These are phyloP conservation scores for Monomorium pharaonis DNA, from an alignment of 1,140 invertebrate genomes.

Conservation along the genomic window DNA sequence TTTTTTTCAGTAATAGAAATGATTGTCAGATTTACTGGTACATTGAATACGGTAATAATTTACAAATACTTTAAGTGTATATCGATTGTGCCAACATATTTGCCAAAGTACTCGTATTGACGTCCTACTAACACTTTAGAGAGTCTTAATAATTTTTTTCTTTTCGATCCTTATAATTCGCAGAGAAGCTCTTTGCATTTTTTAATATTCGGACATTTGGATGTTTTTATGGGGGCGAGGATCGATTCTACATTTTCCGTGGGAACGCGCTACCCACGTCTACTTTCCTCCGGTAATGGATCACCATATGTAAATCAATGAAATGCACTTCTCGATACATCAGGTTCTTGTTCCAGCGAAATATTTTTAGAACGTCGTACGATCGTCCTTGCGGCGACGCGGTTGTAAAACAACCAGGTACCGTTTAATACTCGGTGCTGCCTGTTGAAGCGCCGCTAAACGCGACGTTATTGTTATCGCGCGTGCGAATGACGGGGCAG, in stretches of 20 bases:
- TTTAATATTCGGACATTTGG: background rate
- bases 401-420: slow-evolving; percentile 24
- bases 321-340: background rate
- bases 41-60: background rate
- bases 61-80: background rate
- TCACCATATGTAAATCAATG: background rate
- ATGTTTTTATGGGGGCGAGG: background rate
- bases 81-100: background rate
- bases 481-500: background rate
- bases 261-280: background rate
- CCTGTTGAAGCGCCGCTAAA: slow-evolving; percentile 23
- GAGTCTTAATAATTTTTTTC: background rate
- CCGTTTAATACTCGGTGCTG: slow-evolving; percentile 33
- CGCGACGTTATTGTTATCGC: slow-evolving; percentile 36
- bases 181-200: background rate
- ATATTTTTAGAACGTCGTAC: background rate
- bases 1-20: background rate
- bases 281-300: background rate
- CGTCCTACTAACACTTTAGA: background rate
- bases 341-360: background rate
- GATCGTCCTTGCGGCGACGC: background rate
- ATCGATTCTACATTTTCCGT: background rate
- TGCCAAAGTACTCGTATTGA: background rate
- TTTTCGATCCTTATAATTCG: background rate
- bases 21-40: background rate